Evolutionary conservation across 2,888 invertebrate species (phyloP), one percentile per base, ranked within the genome.

Genomic region (Latheticus oryzae): DNA sequence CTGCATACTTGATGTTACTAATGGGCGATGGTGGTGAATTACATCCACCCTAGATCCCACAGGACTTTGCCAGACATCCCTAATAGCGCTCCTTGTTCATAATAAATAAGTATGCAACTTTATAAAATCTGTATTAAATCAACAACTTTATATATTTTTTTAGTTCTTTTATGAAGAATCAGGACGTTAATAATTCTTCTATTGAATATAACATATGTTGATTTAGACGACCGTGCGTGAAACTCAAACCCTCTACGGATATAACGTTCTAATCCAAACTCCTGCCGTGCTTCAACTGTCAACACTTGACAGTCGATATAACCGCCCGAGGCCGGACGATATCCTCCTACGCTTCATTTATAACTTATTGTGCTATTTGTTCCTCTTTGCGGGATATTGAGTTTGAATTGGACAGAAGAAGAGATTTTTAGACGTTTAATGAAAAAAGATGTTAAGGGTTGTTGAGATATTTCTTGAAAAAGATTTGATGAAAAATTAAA

Each of bases 261-360:
- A n/a, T n/a, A 60, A 60, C 59, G 58, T 58, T 65, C 65, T 70
- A 69, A 71, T 70, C 67, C 65, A 48, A n/a, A 64, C 67, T 68
- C 67, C 69, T 60, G 65, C 63, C 61, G 71, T 62, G 70, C 66
- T 66, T 67, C 69, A 66, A 69, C 70, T 70, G 71, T 70, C 71
- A 71, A 68, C 69, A 70, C 70, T 70, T 70, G 70, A 70, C 69
- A 70, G 68, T 60, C 71, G 70, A 71, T 69, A 69, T 70, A 70
- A 71, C 68, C 71, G 67, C 71, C 70, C 40, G 57, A 58, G 66
- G 69, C 66, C 64, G 61, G 61, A 60, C 63, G 61, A 66, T 61
- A 65, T 63, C 64, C 69, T 68, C 69, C 69, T 65, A 66, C 68
- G 68, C 68, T 64, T 66, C 68, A 66, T 70, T 71, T 67, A 63